Percentiles rank a stretch among this genome's conserved stretches.
Conservation (phyloP, 2,888 invertebrate species). For the Agriotes lineatus region DNA sequence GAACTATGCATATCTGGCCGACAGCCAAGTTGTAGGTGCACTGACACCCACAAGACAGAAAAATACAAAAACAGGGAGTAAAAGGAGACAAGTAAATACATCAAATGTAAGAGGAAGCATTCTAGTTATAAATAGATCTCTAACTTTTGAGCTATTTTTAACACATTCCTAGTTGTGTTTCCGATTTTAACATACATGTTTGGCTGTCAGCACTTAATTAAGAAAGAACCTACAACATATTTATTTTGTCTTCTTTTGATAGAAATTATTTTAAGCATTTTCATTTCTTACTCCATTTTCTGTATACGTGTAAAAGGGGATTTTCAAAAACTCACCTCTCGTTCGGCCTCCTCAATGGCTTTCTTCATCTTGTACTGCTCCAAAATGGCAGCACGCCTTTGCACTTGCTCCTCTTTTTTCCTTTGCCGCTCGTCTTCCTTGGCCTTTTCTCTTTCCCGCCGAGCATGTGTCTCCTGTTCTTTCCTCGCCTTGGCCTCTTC, state of each 20-base stretch:
- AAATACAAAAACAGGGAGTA: constrained; percentile 10
- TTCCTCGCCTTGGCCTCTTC: constrained; percentile 88
- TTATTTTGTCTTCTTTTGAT: too few species aligned
- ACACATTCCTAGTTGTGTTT: background rate
- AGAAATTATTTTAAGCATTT: too few species aligned
- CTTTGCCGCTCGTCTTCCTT: constrained; percentile 82
- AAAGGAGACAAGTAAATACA: constrained; percentile 2
- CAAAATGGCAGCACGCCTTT: constrained; percentile 88
- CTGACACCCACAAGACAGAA: constrained; percentile 23
- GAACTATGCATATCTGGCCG: background rate
- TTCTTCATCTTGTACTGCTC: constrained; percentile 95
- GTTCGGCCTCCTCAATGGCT: constrained; percentile 90
- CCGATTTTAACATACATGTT: background rate
- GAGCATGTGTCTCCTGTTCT: constrained; percentile 83
- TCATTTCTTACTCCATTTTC: too few species aligned
- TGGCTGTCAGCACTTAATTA: background rate
- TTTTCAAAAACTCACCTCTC: constrained; percentile 82
- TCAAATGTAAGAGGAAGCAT: constrained; percentile 19
- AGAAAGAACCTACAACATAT: background rate
- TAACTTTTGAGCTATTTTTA: background rate
- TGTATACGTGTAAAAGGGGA: too few species aligned
- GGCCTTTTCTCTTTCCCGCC: constrained; percentile 81
- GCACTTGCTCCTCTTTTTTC: constrained; percentile 85
- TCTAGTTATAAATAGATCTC: constrained; percentile 11
- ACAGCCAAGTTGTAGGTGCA: constrained; percentile 16